Evolutionary conservation across 2,797 vertebrate species (phyloP).

Genomic region (Strix occidentalis): DNA sequence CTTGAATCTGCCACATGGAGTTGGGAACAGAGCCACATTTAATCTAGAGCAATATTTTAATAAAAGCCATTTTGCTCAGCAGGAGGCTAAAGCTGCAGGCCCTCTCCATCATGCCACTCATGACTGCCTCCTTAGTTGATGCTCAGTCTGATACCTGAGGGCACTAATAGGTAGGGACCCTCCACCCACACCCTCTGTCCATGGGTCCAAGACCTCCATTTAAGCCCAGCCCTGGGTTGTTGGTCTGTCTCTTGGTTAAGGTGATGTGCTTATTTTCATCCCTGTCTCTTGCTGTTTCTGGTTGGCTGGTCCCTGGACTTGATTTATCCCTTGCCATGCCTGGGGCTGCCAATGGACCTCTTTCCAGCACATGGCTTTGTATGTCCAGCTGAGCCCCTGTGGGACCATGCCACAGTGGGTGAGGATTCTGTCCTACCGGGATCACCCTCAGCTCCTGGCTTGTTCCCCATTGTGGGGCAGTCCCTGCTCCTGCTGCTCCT

Average conservation of each 20-base stretch:
- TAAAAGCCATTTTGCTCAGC: not conserved
- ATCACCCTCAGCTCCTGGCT: not conserved
- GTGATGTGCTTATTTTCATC: not conserved
- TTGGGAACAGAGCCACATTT: not conserved
- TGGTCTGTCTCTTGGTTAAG: not conserved
- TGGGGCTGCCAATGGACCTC: not conserved
- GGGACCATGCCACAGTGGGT: accelerated
- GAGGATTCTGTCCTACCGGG: not conserved
- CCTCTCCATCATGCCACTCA: not conserved
- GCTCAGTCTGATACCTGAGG: not conserved
- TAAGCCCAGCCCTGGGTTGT: not conserved
- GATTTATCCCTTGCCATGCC: accelerated
- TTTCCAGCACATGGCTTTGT: not conserved
- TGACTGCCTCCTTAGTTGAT: not conserved
- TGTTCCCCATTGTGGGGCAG: accelerated
- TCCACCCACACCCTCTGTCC: not conserved
- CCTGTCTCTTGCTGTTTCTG: not conserved
- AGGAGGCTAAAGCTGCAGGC: not conserved
- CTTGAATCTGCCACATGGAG: not conserved
- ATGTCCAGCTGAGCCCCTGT: not conserved
- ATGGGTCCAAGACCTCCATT: not conserved
- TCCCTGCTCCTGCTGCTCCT: not conserved
- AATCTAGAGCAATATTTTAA: not conserved
- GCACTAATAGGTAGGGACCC: not conserved
- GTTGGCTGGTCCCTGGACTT: too few relatives aligned